Evolutionary conservation across 2,113 vertebrate genomes (phyloP).

Genomic region (Hippocampus guttulatus): DNA sequence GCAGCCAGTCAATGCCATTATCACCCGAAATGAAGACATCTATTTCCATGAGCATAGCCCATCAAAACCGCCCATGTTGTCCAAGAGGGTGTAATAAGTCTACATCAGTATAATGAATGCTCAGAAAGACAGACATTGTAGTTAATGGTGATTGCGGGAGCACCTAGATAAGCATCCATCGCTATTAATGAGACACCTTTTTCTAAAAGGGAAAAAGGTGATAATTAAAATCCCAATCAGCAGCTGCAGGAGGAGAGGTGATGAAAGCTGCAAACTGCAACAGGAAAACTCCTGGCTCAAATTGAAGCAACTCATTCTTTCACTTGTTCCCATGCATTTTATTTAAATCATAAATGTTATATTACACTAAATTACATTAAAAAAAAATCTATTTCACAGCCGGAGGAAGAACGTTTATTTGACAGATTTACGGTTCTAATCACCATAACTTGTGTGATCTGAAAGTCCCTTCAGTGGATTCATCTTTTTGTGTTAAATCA

Average conservation of each 20-base stretch:
- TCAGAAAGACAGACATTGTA: neutral
- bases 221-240: neutral
- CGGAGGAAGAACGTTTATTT: neutral
- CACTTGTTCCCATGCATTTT: neutral
- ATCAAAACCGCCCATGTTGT: conserved; percentile 17
- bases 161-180: neutral
- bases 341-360: too few relatives aligned
- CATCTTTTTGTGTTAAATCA: conserved; percentile 17
- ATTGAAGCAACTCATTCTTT: neutral
- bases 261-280: neutral
- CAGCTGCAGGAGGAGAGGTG: neutral
- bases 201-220: neutral
- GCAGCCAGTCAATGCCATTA: conserved; percentile 51
- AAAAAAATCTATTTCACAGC: neutral
- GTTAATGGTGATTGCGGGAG: neutral
- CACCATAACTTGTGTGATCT: neutral
- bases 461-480: neutral
- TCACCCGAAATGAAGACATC: conserved; percentile 39
- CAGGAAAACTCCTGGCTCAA: neutral
- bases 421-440: neutral
- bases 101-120: conserved; percentile 9
- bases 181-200: neutral
- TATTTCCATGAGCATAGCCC: conserved; percentile 29
- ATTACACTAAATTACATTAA: neutral
- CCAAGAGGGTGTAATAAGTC: conserved; percentile 7